Conservation (phyloP, 2,797 vertebrate genomes). For the Manis crassicaudata region DNA sequence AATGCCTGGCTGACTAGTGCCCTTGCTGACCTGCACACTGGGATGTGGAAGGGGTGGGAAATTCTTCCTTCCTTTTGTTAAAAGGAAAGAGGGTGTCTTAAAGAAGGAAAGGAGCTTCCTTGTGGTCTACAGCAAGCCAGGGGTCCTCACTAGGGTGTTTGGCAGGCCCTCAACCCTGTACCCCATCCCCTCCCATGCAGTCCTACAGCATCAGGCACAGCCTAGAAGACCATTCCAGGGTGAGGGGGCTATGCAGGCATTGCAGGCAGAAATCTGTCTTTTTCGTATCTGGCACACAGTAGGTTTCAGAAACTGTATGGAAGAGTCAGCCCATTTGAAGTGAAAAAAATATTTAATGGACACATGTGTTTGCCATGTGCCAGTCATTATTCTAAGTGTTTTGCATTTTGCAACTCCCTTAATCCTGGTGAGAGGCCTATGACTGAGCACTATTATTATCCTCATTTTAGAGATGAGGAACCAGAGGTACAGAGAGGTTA, state of each 20-base stretch:
- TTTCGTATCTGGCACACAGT: neutral
- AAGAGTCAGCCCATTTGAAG: neutral
- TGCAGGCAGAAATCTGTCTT: neutral
- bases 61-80: neutral
- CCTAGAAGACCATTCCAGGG: neutral
- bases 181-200: neutral
- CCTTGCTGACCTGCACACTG: neutral
- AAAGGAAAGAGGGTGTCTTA: neutral
- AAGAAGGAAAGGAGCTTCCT: neutral
- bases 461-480: conserved; percentile 23
- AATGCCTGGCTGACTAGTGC: neutral
- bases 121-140: neutral
- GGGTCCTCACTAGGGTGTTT: no score
- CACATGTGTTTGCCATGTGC: neutral
- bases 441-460: conserved; percentile 20
- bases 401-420: neutral
- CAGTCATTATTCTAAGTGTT: conserved; percentile 25
- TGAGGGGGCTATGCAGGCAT: rapidly evolving
- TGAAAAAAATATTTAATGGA: conserved; percentile 11
- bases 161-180: neutral
- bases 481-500: neutral
- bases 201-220: neutral
- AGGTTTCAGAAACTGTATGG: neutral
- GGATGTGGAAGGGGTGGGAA: neutral
- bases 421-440: conserved; percentile 17